Evolutionary conservation across 1,140 invertebrate species (phyloP).

Genomic region (Drosophila orosa): DNA sequence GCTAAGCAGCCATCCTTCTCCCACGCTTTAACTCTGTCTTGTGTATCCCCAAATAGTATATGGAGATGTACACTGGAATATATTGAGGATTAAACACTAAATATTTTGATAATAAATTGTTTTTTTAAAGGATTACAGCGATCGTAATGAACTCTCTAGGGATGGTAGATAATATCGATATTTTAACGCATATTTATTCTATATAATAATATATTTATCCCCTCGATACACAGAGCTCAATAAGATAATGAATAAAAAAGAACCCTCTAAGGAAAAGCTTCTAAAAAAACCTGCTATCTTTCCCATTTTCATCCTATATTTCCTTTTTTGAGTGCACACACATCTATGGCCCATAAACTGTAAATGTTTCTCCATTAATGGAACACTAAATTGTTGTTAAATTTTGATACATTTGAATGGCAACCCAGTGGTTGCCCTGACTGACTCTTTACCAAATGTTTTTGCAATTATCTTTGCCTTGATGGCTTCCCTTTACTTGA

Average conservation of each 20-base stretch:
- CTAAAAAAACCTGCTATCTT: not conserved
- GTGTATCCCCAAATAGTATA: not conserved
- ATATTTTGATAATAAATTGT: no score
- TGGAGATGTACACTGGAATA: constrained; percentile 1
- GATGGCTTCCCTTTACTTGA: constrained; percentile 19
- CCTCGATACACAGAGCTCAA: no score
- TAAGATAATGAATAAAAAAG: no score
- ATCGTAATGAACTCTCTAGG: no score
- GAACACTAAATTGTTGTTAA: constrained; percentile 42
- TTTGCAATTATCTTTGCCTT: constrained; percentile 61
- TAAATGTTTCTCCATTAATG: constrained; percentile 46
- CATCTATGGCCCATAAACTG: constrained; percentile 21
- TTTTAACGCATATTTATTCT: no score
- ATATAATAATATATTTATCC: no score
- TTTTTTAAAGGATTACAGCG: no score
- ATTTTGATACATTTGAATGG: constrained; percentile 18
- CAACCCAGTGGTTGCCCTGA: constrained; percentile 9
- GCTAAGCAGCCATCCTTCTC: constrained; percentile 46
- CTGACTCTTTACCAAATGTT: constrained; percentile 17
- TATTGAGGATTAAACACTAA: not conserved
- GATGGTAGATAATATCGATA: no score
- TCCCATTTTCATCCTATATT: not conserved
- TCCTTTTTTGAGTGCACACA: constrained; percentile 1
- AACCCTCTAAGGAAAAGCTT: not conserved
- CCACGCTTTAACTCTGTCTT: not conserved